Evolutionary conservation across 2,113 vertebrate species (phyloP).

Genomic region (Microtus richardsoni): DNA sequence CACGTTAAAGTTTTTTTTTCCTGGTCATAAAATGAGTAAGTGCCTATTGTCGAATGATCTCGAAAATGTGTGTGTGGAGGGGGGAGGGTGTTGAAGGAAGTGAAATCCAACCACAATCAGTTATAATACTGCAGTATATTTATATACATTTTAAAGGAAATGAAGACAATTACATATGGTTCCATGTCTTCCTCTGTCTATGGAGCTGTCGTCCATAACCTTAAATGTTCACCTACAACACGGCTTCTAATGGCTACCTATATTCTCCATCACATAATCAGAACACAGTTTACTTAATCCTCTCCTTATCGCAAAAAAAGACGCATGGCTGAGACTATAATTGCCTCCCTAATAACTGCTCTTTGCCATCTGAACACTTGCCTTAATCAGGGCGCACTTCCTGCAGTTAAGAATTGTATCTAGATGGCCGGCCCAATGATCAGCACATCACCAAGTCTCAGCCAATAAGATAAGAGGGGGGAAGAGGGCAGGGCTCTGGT

Average conservation of each 20-base stretch:
- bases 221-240: slow-evolving; percentile 72
- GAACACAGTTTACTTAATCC: slow-evolving; percentile 51
- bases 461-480: not conserved
- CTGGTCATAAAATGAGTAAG: slow-evolving; percentile 49
- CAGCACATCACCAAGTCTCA: not conserved
- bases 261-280: slow-evolving; percentile 24
- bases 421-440: not conserved
- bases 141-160: slow-evolving; percentile 43
- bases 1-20: not conserved
- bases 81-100: not conserved
- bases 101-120: not conserved
- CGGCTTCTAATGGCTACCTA: slow-evolving; percentile 57
- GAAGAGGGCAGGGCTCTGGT: not conserved
- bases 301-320: slow-evolving; percentile 52
- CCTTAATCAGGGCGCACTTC: not conserved
- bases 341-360: slow-evolving; percentile 3
- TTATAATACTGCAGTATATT: not conserved
- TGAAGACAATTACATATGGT: not conserved
- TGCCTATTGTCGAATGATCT: slow-evolving; percentile 47
- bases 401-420: not conserved
- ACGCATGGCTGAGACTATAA: not conserved
- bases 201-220: not conserved
- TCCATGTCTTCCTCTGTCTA: slow-evolving; percentile 17
- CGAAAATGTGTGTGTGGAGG: not conserved
- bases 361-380: not conserved